A percentile compares a stretch with the other conserved stretches of the same genome.
Conservation (phyloP, 2,888 invertebrate genomes). For the Chirona hameri region DNA sequence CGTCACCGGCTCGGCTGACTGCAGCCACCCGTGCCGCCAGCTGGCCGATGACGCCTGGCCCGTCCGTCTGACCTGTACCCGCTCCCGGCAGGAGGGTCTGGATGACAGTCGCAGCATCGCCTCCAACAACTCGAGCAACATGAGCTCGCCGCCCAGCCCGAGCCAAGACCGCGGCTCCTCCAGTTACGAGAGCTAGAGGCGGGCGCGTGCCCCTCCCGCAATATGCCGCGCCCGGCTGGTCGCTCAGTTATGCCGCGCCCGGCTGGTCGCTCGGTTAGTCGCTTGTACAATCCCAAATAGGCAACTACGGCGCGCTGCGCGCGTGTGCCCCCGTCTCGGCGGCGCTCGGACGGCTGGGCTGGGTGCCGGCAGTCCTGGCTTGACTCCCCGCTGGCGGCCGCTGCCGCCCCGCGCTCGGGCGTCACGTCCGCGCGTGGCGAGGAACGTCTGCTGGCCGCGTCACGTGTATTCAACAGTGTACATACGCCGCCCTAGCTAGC, state of each 20-base stretch:
- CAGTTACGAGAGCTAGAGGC: slow-evolving; percentile 22
- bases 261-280: slow-evolving; percentile 9
- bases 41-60: no score
- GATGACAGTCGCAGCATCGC: slow-evolving; percentile 65
- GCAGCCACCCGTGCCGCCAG: no score
- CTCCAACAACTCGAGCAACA: slow-evolving; percentile 69
- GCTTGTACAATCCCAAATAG: slow-evolving; percentile 8
- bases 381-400: no score
- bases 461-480: neutral
- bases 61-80: no score
- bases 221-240: slow-evolving; percentile 38
- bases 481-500: neutral
- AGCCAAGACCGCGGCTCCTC: slow-evolving; percentile 8
- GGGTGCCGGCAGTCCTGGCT: no score
- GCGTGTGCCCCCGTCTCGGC: neutral
- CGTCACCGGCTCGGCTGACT: no score
- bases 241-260: slow-evolving; percentile 38
- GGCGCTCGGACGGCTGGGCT: neutral
- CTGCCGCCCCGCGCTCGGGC: no score
- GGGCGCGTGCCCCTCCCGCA: slow-evolving; percentile 34
- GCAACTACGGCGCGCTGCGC: neutral
- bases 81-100: slow-evolving; percentile 40
- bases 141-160: slow-evolving; percentile 55
- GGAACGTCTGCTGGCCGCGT: neutral
- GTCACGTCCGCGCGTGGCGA: neutral